Evolutionary conservation across 2,888 invertebrate species (phyloP).

Genomic region (Lithosia quadra): DNA sequence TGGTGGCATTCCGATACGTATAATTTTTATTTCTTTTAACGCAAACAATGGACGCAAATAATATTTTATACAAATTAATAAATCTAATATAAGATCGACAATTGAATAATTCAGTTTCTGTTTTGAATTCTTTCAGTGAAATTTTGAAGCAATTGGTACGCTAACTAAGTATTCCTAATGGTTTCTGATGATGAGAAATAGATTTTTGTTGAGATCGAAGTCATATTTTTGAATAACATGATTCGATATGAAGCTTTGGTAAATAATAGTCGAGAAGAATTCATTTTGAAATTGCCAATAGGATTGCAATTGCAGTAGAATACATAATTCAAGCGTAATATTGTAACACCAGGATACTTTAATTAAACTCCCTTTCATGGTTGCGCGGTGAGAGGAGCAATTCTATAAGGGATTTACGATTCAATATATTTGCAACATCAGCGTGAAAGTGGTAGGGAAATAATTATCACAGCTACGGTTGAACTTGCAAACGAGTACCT

Average conservation of each 20-base stretch:
- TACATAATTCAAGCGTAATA: constrained; percentile 39
- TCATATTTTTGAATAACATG: not conserved
- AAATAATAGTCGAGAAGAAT: no score
- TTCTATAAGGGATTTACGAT: constrained; percentile 55
- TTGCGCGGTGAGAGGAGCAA: constrained; percentile 40
- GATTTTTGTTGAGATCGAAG: not conserved
- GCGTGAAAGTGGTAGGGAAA: constrained; percentile 47
- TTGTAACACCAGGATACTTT: constrained; percentile 41
- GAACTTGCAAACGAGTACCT: constrained; percentile 20
- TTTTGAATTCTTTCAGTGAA: no score
- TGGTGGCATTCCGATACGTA: not conserved
- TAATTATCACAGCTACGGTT: constrained; percentile 43
- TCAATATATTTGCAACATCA: constrained; percentile 46
- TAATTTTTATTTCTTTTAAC: not conserved
- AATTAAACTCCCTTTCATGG: constrained; percentile 48
- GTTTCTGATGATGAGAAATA: no score
- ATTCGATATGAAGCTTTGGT: no score
- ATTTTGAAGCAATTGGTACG: no score
- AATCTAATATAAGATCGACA: not conserved
- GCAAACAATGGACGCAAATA: no score
- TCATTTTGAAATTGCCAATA: not conserved
- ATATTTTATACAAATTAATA: not conserved
- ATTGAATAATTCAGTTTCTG: no score
- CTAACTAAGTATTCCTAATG: no score
- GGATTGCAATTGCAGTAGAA: not conserved